phyloP scores from a whole-genome alignment of 2,888 invertebrate genomes.

The Iphiclides podalirius region DNA sequence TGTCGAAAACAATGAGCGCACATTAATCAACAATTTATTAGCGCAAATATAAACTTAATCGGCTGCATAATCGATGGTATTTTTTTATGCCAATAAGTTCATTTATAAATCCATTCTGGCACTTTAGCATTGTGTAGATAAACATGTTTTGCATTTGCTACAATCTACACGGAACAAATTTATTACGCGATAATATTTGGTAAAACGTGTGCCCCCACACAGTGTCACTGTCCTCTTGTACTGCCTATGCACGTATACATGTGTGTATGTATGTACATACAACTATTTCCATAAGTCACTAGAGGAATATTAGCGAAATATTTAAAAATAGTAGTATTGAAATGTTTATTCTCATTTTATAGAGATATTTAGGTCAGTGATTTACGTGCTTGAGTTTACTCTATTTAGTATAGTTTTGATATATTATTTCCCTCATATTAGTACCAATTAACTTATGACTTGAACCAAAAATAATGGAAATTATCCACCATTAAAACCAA shows the following conservation, averaged over 20 bases:
- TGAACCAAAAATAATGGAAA: too few species aligned
- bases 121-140: constrained; percentile 1
- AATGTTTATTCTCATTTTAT: too few species aligned
- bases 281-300: too few species aligned
- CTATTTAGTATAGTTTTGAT: too few species aligned
- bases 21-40: constrained; percentile 15
- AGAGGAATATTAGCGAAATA: too few species aligned
- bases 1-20: constrained; percentile 13
- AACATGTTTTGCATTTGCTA: not conserved
- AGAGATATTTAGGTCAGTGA: too few species aligned
- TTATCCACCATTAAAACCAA: too few species aligned
- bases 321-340: too few species aligned
- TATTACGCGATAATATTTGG: constrained; percentile 14
- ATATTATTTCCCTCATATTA: too few species aligned
- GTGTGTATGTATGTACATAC: not conserved
- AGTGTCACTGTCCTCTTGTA: constrained; percentile 12
- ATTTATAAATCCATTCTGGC: not conserved
- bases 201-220: constrained; percentile 17
- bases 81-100: not conserved
- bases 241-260: not conserved
- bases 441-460: too few species aligned
- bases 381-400: too few species aligned
- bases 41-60: constrained; percentile 2
- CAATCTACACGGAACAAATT: constrained; percentile 3
- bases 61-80: not conserved